Evolutionary conservation across 2,888 invertebrate genomes (phyloP), one percentile per base, ranked within the genome.

Genomic region (Ecliptopera silaceata): DNA sequence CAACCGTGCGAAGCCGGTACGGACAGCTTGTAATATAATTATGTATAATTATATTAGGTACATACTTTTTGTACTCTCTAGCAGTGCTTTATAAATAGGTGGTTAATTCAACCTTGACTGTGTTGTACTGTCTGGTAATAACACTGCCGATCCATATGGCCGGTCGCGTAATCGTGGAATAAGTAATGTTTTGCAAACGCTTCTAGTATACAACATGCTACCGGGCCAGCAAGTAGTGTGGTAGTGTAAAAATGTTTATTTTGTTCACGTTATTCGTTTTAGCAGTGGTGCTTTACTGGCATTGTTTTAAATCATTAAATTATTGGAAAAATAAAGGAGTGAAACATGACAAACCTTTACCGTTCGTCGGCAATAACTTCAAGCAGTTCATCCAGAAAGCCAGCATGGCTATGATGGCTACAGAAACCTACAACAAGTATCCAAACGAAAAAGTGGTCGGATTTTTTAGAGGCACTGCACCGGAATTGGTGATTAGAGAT

Each of bases 381-480:
- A 56, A 61, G 29, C 64, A 59, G 2, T 75, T 69, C 18, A 56
- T 79, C 2, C 39, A 65, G 44, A 64, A 57, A 54, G 74, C 69
- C 36, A 80, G 78, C 38, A 41, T 77, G 5, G 68, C 78, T 0
- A 66, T 80, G 49, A 53, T 70, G 13, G 65, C 70, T 1, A 69
- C 48, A 0, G 76, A 80, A 11, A 54, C 64, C 15, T 82, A 82
- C 42, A 71, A 71, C 62, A 77, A 72, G 53, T 78, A 77, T 56
- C 80, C 82, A 0, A 60, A 75, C 0, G 82, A 82, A 50, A 76
- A 70, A 48, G 71, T 78, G 2, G 80, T 83, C 0, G 82, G 82
- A 4, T 73, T 70, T 43, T 80, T 68, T 51, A 67, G 72, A n/a
- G 71, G 73, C 0, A 69, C 68, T 3, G 51, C 63, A 0, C 78